Percentiles rank a stretch among this genome's conserved stretches.
Evolutionary conservation across 2,888 invertebrate genomes (phyloP).

Genomic region (Caenorhabditis virilis): DNA sequence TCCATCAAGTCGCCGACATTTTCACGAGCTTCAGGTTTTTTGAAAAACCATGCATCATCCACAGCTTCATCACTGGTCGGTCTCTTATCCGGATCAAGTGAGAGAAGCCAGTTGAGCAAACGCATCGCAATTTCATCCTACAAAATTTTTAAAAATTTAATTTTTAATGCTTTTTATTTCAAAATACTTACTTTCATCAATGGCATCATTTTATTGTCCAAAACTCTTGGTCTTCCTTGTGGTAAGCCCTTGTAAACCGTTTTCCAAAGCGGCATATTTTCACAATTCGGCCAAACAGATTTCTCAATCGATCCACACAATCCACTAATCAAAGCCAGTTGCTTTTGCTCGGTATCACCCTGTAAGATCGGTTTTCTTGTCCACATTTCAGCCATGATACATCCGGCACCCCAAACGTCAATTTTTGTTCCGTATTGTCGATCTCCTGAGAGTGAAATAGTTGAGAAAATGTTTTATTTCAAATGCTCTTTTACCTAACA

Average conservation of each 20-base stretch:
- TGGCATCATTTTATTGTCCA: slow-evolving; percentile 73
- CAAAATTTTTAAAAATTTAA: too few relatives aligned
- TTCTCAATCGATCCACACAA: slow-evolving; percentile 93
- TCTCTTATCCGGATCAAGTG: slow-evolving; percentile 87
- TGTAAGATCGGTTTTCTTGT: slow-evolving; percentile 78
- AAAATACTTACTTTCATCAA: slow-evolving; percentile 82
- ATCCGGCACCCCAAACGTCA: slow-evolving; percentile 89
- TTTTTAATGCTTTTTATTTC: not conserved
- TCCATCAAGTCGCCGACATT: slow-evolving; percentile 68
- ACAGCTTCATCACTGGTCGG: slow-evolving; percentile 83
- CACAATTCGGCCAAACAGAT: slow-evolving; percentile 77
- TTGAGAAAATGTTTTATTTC: too few relatives aligned
- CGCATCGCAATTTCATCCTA: slow-evolving; percentile 80
- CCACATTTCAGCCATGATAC: slow-evolving; percentile 99
- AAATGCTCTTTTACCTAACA: slow-evolving; percentile 55
- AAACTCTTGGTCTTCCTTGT: slow-evolving; percentile 81
- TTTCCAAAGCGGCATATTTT: slow-evolving; percentile 83
- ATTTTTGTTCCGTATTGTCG: slow-evolving; percentile 95
- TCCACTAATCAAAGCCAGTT: slow-evolving; percentile 89
- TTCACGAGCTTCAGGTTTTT: slow-evolving; percentile 85
- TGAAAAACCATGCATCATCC: slow-evolving; percentile 98
- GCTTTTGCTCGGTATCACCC: slow-evolving; percentile 94
- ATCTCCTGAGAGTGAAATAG: slow-evolving; percentile 23
- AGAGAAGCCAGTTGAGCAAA: slow-evolving; percentile 86
- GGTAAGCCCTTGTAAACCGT: slow-evolving; percentile 77